Evolutionary conservation across 2,888 invertebrate species (phyloP), one percentile per base, ranked within the genome.

Genomic region (Sinohyriopsis cumingii): DNA sequence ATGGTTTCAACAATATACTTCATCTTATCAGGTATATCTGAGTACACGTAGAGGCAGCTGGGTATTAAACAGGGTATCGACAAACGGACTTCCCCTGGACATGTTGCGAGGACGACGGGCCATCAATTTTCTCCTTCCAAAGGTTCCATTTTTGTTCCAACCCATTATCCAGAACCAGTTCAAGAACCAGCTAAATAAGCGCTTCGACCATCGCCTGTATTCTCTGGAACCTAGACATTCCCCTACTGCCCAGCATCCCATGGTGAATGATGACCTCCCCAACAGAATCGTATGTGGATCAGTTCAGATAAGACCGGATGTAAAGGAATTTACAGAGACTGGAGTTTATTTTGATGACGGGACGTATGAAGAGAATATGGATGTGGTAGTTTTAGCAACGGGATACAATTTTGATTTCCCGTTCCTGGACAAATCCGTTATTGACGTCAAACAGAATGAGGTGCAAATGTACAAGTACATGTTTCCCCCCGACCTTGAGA

Each of bases 371-470:
- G 85, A 88, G 53, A 73, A 88, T 68, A 82, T 88, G 24, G 90
- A 90, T 75, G 84, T 83, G 18, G 85, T 90, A 0, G 77, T 90
- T 24, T 67, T 89, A 73, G 89, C 89, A 0, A 89, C 91, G 56
- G 89, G 86, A 7, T 91, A 90, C 79, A 81, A 80, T 4, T 90
- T 91, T 76, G 88, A 86, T 2, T 91, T 90, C 76, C 90, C 91
- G 7, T 91, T 88, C 75, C 76, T 91, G 55, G 86, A 88, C 25
- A 80, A 84, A 62, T 78, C 82, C 56, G 80, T 87, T 22, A 71
- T 87, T 45, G 77, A 80, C 1, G 84, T 87, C 7, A 67, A 82
- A 63, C 76, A 86, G 7, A 88, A 86, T 69, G 73, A 82, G 19
- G 87, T 90, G 18, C 80, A 86, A 15, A 78, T 91, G 59, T 91